Conservation (phyloP, 2,113 vertebrate species). For the Corydoras sp. region DNA sequence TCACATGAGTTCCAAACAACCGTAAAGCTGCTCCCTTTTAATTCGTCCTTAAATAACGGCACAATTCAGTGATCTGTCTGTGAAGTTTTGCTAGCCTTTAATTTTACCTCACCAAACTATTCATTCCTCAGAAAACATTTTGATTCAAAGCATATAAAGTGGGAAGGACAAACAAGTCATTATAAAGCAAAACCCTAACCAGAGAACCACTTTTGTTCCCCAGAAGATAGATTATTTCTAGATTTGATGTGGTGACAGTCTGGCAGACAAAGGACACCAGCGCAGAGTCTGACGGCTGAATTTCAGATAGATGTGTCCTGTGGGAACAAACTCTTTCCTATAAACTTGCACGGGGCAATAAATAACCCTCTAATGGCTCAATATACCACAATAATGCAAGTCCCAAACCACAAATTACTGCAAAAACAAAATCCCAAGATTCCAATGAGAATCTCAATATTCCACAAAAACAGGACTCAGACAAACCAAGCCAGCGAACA, state of each 20-base stretch:
- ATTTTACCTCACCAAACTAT: too few relatives aligned
- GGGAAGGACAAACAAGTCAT: slow-evolving; percentile 5
- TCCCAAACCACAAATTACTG: too few relatives aligned
- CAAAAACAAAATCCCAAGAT: too few relatives aligned
- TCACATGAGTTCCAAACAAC: not conserved
- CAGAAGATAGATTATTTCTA: slow-evolving; percentile 10
- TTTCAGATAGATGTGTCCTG: too few relatives aligned
- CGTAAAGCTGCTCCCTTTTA: not conserved
- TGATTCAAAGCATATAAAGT: not conserved
- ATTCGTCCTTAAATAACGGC: not conserved
- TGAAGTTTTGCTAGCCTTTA: not conserved
- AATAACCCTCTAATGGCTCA: too few relatives aligned
- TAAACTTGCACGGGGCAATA: too few relatives aligned
- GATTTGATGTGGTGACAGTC: slow-evolving; percentile 19
- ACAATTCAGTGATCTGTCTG: not conserved
- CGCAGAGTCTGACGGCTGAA: too few relatives aligned
- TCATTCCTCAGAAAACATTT: slow-evolving; percentile 22
- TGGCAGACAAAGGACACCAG: not conserved
- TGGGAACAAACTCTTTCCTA: too few relatives aligned
- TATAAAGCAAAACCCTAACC: slow-evolving; percentile 7
- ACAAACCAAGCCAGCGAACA: too few relatives aligned
- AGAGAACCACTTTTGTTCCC: slow-evolving; percentile 3
- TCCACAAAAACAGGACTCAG: too few relatives aligned
- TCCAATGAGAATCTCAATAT: too few relatives aligned
- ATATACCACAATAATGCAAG: too few relatives aligned